These are phyloP conservation scores for Machimus atricapillus DNA, from an alignment of 2,888 invertebrate species.

Conservation along the genomic window DNA sequence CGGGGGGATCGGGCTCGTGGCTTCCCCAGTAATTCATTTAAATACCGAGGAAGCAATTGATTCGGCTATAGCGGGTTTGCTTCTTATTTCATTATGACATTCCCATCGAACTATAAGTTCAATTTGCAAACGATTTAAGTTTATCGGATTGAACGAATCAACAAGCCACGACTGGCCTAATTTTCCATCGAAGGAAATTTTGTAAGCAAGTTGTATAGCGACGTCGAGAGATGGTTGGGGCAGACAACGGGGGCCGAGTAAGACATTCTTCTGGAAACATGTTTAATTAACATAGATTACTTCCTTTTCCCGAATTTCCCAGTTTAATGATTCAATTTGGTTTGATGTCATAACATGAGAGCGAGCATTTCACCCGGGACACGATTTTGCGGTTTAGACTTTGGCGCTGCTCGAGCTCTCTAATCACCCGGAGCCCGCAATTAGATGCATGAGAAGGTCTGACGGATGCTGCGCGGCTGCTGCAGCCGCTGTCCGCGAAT, in stretches of 20 bases:
- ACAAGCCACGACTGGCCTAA: constrained; percentile 38
- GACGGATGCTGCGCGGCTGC: not conserved
- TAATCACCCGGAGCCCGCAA: not conserved
- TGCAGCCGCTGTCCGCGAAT: not conserved
- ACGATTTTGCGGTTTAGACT: constrained; percentile 41
- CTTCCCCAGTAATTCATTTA: constrained; percentile 12
- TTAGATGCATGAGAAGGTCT: constrained; percentile 25
- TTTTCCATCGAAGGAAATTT: constrained; percentile 24
- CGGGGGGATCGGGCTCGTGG: constrained; percentile 5
- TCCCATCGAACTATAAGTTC: constrained; percentile 1
- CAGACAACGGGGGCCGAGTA: constrained; percentile 8
- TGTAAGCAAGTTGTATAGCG: constrained; percentile 10
- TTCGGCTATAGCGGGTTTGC: not conserved
- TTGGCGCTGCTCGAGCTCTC: not conserved
- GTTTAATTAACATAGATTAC: constrained; percentile 46
- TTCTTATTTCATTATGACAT: constrained; percentile 17
- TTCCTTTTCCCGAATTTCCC: constrained; percentile 43
- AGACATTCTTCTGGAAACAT: constrained; percentile 42
- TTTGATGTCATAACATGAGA: constrained; percentile 45
- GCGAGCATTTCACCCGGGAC: constrained; percentile 42
- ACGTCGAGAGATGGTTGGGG: constrained; percentile 13
- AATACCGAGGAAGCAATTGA: constrained; percentile 15
- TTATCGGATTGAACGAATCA: constrained; percentile 30
- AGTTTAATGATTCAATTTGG: constrained; percentile 47
- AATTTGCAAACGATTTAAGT: constrained; percentile 29